phyloP scores from a whole-genome alignment of 1,140 invertebrate species.

The Heliconius melpomene region DNA sequence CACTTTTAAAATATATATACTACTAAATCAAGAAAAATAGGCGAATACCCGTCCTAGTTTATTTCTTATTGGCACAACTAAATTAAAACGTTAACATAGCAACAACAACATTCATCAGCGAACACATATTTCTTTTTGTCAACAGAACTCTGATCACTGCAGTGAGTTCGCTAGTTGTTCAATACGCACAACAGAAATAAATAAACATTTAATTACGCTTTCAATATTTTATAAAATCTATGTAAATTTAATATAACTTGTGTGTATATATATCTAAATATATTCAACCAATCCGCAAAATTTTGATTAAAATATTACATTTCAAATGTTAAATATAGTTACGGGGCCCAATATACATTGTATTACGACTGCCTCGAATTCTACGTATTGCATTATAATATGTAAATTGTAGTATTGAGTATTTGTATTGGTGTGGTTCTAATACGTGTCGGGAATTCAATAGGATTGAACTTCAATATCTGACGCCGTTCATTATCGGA shows the following conservation, averaged over 20 bases:
- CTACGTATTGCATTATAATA: slow-evolving; percentile 1
- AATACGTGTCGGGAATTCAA: slow-evolving; percentile 13
- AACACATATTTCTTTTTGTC: not conserved
- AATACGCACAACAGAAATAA: not conserved
- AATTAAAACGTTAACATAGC: not conserved
- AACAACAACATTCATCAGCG: not conserved
- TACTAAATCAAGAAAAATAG: too few relatives aligned
- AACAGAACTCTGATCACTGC: not conserved
- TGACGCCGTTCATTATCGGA: slow-evolving; percentile 8
- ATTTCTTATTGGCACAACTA: too few relatives aligned
- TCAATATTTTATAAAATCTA: not conserved
- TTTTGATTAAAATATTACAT: slow-evolving; percentile 7
- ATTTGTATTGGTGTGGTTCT: not conserved
- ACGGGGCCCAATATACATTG: not conserved
- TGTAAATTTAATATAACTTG: too few relatives aligned
- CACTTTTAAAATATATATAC: too few relatives aligned
- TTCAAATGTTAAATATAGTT: not conserved
- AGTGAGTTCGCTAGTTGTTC: not conserved
- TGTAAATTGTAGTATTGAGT: not conserved
- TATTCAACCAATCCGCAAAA: not conserved
- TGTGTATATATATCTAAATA: not conserved
- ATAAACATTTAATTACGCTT: not conserved
- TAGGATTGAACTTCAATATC: slow-evolving; percentile 13
- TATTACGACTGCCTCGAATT: not conserved
- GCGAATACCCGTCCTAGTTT: too few relatives aligned